Evolutionary conservation across 2,113 vertebrate species (phyloP).

Genomic region (Nyctibius bracteatus): DNA sequence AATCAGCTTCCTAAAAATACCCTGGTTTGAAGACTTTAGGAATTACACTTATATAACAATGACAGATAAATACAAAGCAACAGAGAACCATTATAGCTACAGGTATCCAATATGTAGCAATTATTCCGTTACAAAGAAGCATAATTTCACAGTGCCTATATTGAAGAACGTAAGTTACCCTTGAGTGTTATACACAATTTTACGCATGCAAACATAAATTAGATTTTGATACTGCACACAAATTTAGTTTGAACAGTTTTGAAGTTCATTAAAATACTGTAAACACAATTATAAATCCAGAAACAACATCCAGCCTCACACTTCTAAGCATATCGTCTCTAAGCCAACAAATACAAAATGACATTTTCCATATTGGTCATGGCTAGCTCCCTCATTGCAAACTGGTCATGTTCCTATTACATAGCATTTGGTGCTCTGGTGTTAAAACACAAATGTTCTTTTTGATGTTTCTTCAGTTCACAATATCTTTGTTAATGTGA

Average conservation of each 20-base stretch:
- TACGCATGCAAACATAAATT: not conserved
- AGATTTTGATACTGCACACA: not conserved
- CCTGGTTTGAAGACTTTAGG: not conserved
- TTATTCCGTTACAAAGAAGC: not conserved
- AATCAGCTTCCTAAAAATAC: not conserved
- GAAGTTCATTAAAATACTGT: not conserved
- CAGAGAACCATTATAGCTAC: not conserved
- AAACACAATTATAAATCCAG: not conserved
- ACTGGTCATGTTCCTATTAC: not conserved
- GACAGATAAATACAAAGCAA: not conserved
- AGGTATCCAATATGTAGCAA: not conserved
- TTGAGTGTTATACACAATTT: not conserved
- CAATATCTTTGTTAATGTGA: not conserved
- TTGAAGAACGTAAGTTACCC: not conserved
- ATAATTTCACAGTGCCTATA: not conserved
- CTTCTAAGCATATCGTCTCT: not conserved
- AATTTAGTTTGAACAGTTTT: not conserved
- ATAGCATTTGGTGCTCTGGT: not conserved
- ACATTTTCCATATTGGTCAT: not conserved
- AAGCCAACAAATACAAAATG: not conserved
- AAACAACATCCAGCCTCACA: not conserved
- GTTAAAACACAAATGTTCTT: not conserved
- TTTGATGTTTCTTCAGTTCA: not conserved
- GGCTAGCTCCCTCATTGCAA: not conserved
- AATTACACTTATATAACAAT: not conserved